A percentile compares a stretch with the other conserved stretches of the same genome.
Conservation (phyloP, 2,888 invertebrate species). For the Polyploca ridens region DNA sequence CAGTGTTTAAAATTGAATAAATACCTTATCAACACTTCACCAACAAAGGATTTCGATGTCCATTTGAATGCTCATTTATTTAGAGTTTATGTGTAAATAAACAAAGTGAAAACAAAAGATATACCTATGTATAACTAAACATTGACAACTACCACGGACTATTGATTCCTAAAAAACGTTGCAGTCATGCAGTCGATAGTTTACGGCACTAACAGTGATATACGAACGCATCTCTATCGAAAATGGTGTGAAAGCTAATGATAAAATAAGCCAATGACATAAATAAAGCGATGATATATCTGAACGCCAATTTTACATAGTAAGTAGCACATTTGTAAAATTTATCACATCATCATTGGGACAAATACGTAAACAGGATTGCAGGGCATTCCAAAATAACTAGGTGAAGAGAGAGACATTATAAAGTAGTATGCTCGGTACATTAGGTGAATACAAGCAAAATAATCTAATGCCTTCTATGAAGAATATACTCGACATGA, state of each 20-base stretch:
- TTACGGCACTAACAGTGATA: slow-evolving; percentile 44
- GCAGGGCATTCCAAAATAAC: slow-evolving; percentile 44
- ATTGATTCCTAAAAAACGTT: slow-evolving; percentile 22
- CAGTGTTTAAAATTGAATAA: not conserved
- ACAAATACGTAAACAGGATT: slow-evolving; percentile 31
- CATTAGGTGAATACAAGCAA: slow-evolving; percentile 48
- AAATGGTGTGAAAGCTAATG: slow-evolving; percentile 74
- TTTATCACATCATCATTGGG: slow-evolving; percentile 41
- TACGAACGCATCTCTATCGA: slow-evolving; percentile 59
- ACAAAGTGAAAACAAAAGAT: not conserved
- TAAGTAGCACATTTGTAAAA: slow-evolving; percentile 65
- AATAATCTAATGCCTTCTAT: slow-evolving; percentile 51
- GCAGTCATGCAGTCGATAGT: slow-evolving; percentile 49
- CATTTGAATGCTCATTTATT: not conserved
- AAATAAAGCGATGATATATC: slow-evolving; percentile 63
- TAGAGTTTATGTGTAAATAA: not conserved
- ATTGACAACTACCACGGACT: slow-evolving; percentile 30
- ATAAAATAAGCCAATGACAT: slow-evolving; percentile 55
- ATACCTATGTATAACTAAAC: slow-evolving; percentile 21
- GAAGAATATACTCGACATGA: slow-evolving; percentile 45
- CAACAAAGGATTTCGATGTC: not conserved
- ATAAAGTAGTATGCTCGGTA: slow-evolving; percentile 33
- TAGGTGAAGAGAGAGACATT: slow-evolving; percentile 40
- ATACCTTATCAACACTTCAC: not conserved
- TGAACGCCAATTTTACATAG: slow-evolving; percentile 76